Percentiles rank a stretch among this genome's conserved stretches.
These are phyloP conservation scores for Distichodus sexfasciatus DNA, from an alignment of 2,797 vertebrate genomes.

Conservation along the genomic window DNA sequence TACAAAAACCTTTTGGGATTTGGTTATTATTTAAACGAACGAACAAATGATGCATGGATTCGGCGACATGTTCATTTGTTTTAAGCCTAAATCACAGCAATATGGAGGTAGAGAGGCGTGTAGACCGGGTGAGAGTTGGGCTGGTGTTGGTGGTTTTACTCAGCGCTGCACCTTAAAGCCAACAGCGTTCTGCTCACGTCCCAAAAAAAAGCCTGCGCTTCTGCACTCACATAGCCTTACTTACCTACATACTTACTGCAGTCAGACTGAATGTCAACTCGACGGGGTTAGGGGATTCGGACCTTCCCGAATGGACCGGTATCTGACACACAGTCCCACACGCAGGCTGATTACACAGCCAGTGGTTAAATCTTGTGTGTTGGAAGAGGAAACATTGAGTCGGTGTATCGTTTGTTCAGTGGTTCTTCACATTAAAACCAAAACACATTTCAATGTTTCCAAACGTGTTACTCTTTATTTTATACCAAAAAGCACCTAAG, in stretches of 20 bases:
- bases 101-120: constrained; percentile 46
- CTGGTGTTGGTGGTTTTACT: constrained; percentile 33
- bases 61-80: constrained; percentile 5
- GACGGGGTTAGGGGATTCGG: constrained; percentile 47
- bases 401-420: too few species aligned
- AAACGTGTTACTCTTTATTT: too few species aligned
- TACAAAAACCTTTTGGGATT: too few species aligned
- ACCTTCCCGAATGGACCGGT: constrained; percentile 40
- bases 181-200: constrained; percentile 48
- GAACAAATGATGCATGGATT: too few species aligned
- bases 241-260: too few species aligned
- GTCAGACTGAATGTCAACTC: constrained; percentile 54
- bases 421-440: too few species aligned
- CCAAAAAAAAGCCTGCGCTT: constrained; percentile 32
- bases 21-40: too few species aligned
- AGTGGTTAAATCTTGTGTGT: too few species aligned
- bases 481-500: constrained; percentile 15
- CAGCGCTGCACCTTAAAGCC: constrained; percentile 50
- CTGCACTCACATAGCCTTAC: constrained; percentile 51
- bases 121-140: constrained; percentile 35
- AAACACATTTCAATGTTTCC: too few species aligned
- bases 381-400: too few species aligned
- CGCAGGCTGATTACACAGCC: too few species aligned
- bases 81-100: constrained; percentile 48
- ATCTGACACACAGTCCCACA: too few species aligned